Base-by-base conservation (phyloP, 2,888 invertebrate genomes). In the Bellardia bayeri region DNA sequence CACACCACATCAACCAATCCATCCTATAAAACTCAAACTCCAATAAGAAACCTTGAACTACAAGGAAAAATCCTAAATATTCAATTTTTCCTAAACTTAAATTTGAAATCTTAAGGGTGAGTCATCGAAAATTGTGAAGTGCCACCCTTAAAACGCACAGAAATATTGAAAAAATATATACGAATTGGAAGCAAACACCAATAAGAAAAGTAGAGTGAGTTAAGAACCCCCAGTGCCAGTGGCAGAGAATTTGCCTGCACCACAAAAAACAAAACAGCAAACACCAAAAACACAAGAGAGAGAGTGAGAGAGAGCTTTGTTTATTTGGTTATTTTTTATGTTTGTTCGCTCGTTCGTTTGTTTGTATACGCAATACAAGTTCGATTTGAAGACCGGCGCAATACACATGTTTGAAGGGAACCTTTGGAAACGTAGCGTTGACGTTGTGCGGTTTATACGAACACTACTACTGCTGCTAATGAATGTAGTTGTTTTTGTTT, bases 1-100 rank as follows among this genome's bases (percentile, higher is more conserved):
- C 80, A 85, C 56, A 76, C 23, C 68, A 40, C 45, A 40, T 63
- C 54, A 75, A 75, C 74, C 82, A 83, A 78, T 76, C 16, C 37
- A 71, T 63, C 85, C 80, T 69, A 23, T 23, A 64, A 56, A 69
- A 79, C 85, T 69, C 85, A 85, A 80, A 85, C 87, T 85, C 87
- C 87, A 87, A 87, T 87, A 85, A 85, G 87, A 87, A 87, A 79
- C 82, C 87, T 80, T 87, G 87, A 87, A 85, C 84, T 82, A 63
- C 40, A 82, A 71, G 79, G 75, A 49, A 81, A 74, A 14, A 6
- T 23, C 7, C 14, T 8, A 49, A 74, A 87, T 68, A 69, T 23
- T 33, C 13, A 45, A 51, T 42, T 45, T 82, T 78, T 78, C 51
- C 51, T n/a, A 61, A 51, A 40, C 33, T 13, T 13, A 72, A 56